A percentile compares a stretch with the other conserved stretches of the same genome.
Conservation (phyloP, 92 coral and sea anemone species). For the Actinernus sp. region DNA sequence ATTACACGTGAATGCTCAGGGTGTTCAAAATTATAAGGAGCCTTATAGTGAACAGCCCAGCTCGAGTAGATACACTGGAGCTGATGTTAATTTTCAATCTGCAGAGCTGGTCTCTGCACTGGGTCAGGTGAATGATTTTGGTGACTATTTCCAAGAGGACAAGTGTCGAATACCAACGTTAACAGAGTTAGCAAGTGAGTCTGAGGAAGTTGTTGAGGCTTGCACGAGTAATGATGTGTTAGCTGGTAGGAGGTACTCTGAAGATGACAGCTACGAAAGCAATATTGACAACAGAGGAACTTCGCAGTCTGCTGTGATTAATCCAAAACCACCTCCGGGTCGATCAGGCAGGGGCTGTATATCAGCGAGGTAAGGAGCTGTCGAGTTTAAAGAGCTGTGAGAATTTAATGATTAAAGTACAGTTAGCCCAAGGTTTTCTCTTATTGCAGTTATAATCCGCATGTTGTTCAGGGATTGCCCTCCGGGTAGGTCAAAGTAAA, state of each 20-base stretch:
- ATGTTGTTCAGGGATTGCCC: neutral
- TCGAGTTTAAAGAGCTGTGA: neutral
- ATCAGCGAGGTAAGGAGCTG: constrained; percentile 55
- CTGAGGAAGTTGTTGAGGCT: constrained; percentile 16
- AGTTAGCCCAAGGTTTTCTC: neutral
- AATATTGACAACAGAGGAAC: constrained; percentile 3
- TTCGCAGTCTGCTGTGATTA: constrained; percentile 39
- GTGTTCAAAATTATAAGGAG: neutral
- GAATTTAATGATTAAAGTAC: neutral
- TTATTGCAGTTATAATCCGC: neutral
- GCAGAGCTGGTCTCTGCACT: neutral
- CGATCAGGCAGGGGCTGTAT: constrained; percentile 83
- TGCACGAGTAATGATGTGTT: constrained; percentile 20
- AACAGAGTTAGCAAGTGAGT: constrained; percentile 13
- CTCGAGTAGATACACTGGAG: neutral
- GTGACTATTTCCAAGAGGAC: neutral
- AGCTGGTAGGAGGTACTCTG: constrained; percentile 26
- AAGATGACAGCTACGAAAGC: constrained; percentile 16
- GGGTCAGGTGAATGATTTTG: neutral
- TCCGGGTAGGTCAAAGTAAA: too few species aligned
- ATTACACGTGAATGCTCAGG: too few species aligned
- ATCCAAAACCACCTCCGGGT: constrained; percentile 96
- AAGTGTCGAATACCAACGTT: constrained; percentile 15
- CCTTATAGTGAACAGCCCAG: constrained; percentile 8
- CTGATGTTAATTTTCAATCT: too few species aligned